Base-by-base conservation (phyloP, 1,140 invertebrate genomes). In the Lamellibrachia luymesi region DNA sequence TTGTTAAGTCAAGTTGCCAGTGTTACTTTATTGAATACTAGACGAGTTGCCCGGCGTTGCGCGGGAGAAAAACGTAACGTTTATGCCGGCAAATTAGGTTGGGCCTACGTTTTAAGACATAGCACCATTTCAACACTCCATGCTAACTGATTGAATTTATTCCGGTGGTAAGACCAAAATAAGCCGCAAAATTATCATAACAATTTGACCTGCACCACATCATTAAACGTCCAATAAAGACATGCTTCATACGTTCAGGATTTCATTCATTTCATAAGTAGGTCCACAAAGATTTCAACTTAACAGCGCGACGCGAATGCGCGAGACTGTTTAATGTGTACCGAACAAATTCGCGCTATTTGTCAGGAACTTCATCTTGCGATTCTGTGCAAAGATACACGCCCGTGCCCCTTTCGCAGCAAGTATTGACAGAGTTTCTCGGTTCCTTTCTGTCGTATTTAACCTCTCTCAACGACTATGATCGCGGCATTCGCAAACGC, bases 381-480 rank as follows among this genome's bases (percentile, higher is more conserved):
- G 64, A 80, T 80, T 80, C 64, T 80, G 64, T 80, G 64, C 64
- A 80, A 80, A 80, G 64, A 80, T 80, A 80, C 64, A 80, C 64
- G 64, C 13, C 64, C 64, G 64, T 80, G 64, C 64, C 17, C 17
- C 64, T 10, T 22, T 80, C 2, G 64, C 64, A 22, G 64, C 64
- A 80, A 80, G 64, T 80, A 80, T 80, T 80, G 64, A 80, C 64
- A 80, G 64, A 80, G 64, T 80, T 80, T 80, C 64, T 80, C 64
- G 13, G 64, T 80, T 80, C 64, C 13, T 80, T 80, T 80, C 13
- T 80, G 64, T 22, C 13, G 64, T 80, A 22, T 80, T 80, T 80
- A 80, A 80, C 64, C 64, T 80, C 64, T 80, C 64, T 80, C 64
- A 80, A 17, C 64, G 64, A 17, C 64, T 80, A 80, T 80, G 64